Base-by-base conservation (phyloP, 2,797 vertebrate genomes). In the Columba guinea region DNA sequence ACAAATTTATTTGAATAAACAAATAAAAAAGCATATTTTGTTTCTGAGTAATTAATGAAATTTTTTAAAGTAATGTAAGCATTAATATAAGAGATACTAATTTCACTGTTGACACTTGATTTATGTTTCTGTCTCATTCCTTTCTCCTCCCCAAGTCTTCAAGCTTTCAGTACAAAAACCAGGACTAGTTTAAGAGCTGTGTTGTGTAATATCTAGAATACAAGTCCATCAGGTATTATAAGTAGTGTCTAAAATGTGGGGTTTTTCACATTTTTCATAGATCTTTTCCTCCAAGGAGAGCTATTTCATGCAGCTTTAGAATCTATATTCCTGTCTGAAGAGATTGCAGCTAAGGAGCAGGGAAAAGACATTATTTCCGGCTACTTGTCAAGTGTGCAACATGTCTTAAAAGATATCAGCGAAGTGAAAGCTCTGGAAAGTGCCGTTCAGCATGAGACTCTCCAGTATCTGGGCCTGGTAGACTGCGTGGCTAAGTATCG, bases 401-500 rank as follows among this genome's bases (percentile, higher is more conserved):
- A 98, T 18, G 95, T 99, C 44, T 95, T 99, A 93, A 94, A 98
- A 87, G 98, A 99, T 4, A 87, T 99, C 89, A 96, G 93, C 1
- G 98, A 97, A 74, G 98, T 99, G 73, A 98, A 97, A 96, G 99
- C 98, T 26, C 98, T 99, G 37, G 99, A 99, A 95, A 99, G 99
- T 49, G 98, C 98, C 1, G 99, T 99, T 67, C 98, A 98, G 4
- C 99, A 99, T 7, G 89, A 97, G 53, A 78, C 92, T 8, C 97
- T 99, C n/a, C 97, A 98, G 74, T 99, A 99, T 58, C 80, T 97
- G 84, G 99, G 99, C 49, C 96, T 99, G 84, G 98, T 99, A 13
- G 99, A 99, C 94, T 99, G 99, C 15, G 98, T 99, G 41, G 99
- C 99, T 76, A 96, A 98, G 48, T 99, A 99, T 97, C 98, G 98